phyloP scores from a whole-genome alignment of 2,113 vertebrate genomes.

The Pogonocichla stellata region DNA sequence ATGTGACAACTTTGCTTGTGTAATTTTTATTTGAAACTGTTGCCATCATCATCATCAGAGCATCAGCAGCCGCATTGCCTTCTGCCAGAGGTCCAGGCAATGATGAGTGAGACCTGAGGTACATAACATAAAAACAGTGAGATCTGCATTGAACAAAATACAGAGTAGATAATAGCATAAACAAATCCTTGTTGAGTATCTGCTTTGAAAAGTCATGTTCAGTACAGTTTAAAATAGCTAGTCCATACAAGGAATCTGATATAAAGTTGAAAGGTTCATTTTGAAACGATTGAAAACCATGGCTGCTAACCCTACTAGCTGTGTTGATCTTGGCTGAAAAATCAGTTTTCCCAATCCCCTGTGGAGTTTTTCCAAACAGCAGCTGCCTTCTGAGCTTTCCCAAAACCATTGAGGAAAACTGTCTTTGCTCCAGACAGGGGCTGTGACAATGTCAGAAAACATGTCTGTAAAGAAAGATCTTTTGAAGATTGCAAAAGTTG shows the following conservation, averaged over 20 bases:
- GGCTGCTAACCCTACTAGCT: not conserved
- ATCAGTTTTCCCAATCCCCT: not conserved
- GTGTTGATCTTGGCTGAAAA: not conserved
- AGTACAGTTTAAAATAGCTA: not conserved
- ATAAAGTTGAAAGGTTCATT: not conserved
- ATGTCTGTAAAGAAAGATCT: not conserved
- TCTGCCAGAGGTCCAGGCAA: not conserved
- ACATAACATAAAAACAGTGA: not conserved
- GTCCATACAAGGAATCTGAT: not conserved
- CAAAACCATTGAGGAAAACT: not conserved
- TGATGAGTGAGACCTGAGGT: not conserved
- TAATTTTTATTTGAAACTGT: not conserved
- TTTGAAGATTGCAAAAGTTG: not conserved
- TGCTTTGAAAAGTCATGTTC: not conserved
- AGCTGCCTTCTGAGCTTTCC: not conserved
- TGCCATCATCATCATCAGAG: not conserved
- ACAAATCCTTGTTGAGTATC: not conserved
- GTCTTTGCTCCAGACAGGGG: not conserved
- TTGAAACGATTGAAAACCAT: not conserved
- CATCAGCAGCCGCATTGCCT: no score
- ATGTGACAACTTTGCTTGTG: not conserved
- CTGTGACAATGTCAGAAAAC: not conserved
- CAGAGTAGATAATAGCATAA: not conserved
- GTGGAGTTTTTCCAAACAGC: not conserved
- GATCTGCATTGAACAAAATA: not conserved